Conservation (phyloP, 2,113 vertebrate genomes). For the Leucosticte australis region DNA sequence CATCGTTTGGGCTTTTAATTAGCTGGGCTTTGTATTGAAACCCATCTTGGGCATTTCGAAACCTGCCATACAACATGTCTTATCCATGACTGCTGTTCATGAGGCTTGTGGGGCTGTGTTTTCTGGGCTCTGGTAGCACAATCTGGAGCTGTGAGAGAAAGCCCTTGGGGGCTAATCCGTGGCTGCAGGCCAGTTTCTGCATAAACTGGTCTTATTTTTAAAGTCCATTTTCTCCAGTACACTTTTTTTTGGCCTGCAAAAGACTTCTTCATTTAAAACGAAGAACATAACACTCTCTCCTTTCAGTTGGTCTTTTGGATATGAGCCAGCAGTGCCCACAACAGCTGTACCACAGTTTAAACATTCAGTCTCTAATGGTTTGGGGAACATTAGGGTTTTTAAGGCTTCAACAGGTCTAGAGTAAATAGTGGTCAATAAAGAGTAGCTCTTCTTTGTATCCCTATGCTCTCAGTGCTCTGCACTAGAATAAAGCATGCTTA, state of each 20-base stretch:
- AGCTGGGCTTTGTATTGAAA: background rate
- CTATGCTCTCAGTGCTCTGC: background rate
- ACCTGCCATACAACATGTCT: background rate
- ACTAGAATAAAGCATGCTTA: constrained; percentile 30
- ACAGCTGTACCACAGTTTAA: constrained; percentile 75
- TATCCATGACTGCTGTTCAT: background rate
- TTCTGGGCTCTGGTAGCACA: constrained; percentile 1
- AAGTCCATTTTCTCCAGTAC: constrained; percentile 59
- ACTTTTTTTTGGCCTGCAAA: constrained; percentile 64
- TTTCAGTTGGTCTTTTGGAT: constrained; percentile 65
- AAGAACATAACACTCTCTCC: constrained; percentile 67
- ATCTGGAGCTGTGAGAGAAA: constrained; percentile 56
- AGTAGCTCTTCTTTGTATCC: constrained; percentile 62
- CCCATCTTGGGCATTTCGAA: background rate
- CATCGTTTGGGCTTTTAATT: background rate
- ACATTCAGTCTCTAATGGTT: constrained; percentile 62
- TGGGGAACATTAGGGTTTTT: constrained; percentile 67
- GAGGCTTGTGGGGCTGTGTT: background rate
- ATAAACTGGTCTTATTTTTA: constrained; percentile 70
- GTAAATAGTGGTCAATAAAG: constrained; percentile 66
- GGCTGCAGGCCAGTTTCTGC: constrained; percentile 64
- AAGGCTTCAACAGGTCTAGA: constrained; percentile 65
- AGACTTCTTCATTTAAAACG: constrained; percentile 72
- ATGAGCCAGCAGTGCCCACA: constrained; percentile 58
- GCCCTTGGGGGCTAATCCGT: constrained; percentile 32